Evolutionary conservation across 2,797 vertebrate species (phyloP).

Genomic region (Corythornis leucogaster): DNA sequence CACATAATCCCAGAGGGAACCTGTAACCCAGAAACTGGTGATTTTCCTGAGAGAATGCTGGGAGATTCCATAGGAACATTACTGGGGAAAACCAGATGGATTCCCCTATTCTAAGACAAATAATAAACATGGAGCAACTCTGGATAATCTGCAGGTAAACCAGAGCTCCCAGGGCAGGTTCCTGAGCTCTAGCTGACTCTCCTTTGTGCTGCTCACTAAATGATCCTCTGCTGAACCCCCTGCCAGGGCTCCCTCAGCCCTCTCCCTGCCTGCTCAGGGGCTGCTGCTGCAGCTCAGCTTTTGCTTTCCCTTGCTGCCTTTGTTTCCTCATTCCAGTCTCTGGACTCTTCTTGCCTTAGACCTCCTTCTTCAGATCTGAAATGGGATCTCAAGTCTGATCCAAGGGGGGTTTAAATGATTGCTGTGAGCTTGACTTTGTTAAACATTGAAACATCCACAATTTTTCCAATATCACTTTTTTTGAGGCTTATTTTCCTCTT

Average conservation of each 20-base stretch:
- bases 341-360: background rate
- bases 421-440: background rate
- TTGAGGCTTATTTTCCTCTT: background rate
- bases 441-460: background rate
- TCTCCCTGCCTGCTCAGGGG: background rate
- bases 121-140: background rate
- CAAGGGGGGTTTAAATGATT: background rate
- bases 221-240: no score
- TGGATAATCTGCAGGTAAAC: background rate
- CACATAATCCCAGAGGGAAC: background rate
- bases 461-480: background rate
- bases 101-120: background rate
- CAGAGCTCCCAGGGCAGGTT: background rate
- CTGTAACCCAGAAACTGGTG: background rate
- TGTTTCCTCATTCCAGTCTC: background rate
- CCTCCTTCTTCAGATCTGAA: background rate
- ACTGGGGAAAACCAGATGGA: background rate
- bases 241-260: background rate
- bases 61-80: background rate
- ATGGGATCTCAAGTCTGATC: background rate
- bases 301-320: background rate
- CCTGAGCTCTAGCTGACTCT: background rate
- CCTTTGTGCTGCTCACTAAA: background rate
- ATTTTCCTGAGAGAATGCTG: background rate
- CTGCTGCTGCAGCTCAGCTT: fast-evolving